Evolutionary conservation across 2,888 invertebrate genomes (phyloP).

Genomic region (Papilio protenor): DNA sequence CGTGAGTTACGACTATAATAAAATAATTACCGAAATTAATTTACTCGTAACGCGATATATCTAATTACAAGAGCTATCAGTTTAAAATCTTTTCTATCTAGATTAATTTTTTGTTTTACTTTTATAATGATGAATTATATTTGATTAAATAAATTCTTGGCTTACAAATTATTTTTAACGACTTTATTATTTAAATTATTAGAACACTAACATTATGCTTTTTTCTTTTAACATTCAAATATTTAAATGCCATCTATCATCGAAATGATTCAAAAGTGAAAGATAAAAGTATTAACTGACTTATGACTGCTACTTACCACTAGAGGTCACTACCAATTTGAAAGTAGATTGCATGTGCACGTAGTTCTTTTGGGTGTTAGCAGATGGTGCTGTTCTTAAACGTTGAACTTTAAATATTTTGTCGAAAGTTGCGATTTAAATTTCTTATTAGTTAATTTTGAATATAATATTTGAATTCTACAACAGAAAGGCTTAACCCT

Average conservation of each 20-base stretch:
- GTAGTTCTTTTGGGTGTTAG: conserved; percentile 64
- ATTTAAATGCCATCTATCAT: conserved; percentile 71
- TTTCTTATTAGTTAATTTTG: conserved; percentile 49
- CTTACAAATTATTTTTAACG: conserved; percentile 8
- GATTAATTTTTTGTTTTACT: not conserved
- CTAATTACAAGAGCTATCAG: conserved; percentile 5
- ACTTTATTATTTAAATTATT: conserved; percentile 4
- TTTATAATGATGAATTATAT: conserved; percentile 8
- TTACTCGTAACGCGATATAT: conserved; percentile 11
- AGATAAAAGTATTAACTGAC: conserved; percentile 48
- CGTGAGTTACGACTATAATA: conserved; percentile 5
- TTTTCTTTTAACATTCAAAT: not conserved
- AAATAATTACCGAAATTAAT: conserved; percentile 29
- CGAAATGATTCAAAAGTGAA: conserved; percentile 52
- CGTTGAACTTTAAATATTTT: not conserved
- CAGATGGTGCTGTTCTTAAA: conserved; percentile 69
- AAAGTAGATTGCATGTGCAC: conserved; percentile 61
- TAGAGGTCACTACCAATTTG: conserved; percentile 72
- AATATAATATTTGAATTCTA: conserved; percentile 63
- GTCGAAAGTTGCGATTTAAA: conserved; percentile 40
- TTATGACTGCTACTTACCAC: conserved; percentile 67
- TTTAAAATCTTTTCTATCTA: conserved; percentile 4
- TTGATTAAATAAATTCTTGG: not conserved
- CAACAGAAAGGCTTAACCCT: conserved; percentile 70
- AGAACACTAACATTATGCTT: not conserved